Conservation (phyloP, 2,888 invertebrate species). For the Lutraria lutraria region DNA sequence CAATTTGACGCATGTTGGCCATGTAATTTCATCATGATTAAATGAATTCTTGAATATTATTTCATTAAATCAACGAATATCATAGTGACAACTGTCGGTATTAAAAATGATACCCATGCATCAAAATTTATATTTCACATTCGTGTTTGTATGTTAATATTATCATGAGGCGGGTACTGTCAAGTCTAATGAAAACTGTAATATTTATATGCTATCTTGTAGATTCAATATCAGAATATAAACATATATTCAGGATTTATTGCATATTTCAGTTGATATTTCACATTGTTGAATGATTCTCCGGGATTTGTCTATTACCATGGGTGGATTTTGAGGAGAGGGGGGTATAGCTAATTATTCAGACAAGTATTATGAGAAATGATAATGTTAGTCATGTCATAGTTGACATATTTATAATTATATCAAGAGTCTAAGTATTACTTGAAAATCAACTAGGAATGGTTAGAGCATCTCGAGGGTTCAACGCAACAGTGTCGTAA, state of each 20-base stretch:
- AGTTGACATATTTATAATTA: too few relatives aligned
- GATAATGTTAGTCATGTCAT: too few relatives aligned
- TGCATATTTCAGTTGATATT: background rate
- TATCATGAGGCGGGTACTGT: background rate
- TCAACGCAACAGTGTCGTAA: too few relatives aligned
- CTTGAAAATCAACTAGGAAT: too few relatives aligned
- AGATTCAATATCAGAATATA: background rate
- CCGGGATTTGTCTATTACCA: background rate
- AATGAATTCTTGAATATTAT: background rate
- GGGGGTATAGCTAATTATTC: too few relatives aligned
- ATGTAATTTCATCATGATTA: background rate
- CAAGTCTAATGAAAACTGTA: background rate
- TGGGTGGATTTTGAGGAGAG: too few relatives aligned
- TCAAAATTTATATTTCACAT: conserved; percentile 7
- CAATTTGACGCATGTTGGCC: background rate
- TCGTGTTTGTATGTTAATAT: background rate
- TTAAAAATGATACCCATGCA: background rate
- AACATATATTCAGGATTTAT: background rate
- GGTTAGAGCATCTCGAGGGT: too few relatives aligned
- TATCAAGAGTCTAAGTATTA: too few relatives aligned
- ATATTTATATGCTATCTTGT: background rate
- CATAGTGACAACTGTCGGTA: conserved; percentile 6
- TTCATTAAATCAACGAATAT: conserved; percentile 1
- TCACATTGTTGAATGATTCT: background rate
- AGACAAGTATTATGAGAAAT: too few relatives aligned